These are phyloP conservation scores for Oreocharis arfaki DNA, from an alignment of 2,113 vertebrate species.

Conservation along the genomic window DNA sequence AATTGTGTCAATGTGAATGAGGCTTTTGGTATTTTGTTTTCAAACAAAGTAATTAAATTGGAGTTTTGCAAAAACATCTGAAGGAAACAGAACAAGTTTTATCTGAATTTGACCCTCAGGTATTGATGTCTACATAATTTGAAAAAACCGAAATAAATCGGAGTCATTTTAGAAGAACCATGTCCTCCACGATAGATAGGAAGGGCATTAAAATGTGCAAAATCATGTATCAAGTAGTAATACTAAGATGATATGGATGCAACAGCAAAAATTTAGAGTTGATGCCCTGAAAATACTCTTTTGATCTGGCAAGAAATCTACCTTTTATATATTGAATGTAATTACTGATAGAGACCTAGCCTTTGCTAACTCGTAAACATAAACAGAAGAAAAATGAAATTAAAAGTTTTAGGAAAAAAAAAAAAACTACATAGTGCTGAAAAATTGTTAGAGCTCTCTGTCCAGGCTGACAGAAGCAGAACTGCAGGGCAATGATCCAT, in stretches of 20 bases:
- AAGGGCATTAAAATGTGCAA: neutral
- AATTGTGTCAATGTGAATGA: neutral
- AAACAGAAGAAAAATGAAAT: neutral
- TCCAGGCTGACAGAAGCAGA: neutral
- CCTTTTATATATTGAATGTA: accelerated
- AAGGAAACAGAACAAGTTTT: neutral
- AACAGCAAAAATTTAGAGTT: neutral
- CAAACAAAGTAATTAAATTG: neutral
- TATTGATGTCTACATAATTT: accelerated
- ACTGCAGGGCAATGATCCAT: neutral
- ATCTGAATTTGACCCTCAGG: neutral
- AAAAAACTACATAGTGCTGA: accelerated
- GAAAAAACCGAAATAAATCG: too few species aligned
- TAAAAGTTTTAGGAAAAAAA: neutral
- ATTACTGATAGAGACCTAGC: accelerated
- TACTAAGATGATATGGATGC: neutral
- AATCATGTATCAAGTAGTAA: neutral
- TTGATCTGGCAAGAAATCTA: neutral
- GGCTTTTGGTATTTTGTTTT: neutral
- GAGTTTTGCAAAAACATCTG: neutral
- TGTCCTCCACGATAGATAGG: neutral
- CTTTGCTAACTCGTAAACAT: neutral
- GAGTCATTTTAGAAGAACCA: accelerated
- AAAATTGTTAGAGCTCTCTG: neutral
- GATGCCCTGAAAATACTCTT: neutral